Conservation (phyloP, 2,888 invertebrate species). For the Polydrusus pterygomalis region DNA sequence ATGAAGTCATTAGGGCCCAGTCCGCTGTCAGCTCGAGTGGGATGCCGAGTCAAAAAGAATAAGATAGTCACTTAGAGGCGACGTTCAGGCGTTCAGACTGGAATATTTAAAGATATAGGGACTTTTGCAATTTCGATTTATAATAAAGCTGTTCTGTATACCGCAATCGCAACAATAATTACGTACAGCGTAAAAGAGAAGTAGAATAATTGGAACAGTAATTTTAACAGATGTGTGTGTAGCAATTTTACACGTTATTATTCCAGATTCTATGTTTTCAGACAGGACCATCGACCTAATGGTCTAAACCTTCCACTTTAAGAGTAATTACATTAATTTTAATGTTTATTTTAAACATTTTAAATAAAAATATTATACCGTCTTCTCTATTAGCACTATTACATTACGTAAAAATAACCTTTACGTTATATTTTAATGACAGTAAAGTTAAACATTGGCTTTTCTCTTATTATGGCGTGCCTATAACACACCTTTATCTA, state of each 20-base stretch:
- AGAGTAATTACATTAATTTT: no score
- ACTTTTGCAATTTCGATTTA: neutral
- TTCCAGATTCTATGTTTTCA: no score
- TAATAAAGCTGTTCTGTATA: neutral
- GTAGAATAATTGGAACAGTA: no score
- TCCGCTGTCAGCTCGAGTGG: slow-evolving; percentile 6
- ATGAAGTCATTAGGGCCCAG: neutral
- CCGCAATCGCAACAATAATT: neutral
- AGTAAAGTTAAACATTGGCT: neutral
- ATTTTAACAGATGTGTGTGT: no score
- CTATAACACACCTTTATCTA: neutral
- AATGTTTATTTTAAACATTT: no score
- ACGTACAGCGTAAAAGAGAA: no score
- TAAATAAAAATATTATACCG: no score
- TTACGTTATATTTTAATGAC: neutral
- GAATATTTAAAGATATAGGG: slow-evolving; percentile 4
- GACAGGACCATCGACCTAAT: no score
- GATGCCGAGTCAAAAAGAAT: slow-evolving; percentile 10
- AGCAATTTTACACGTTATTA: no score
- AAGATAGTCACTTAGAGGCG: slow-evolving; percentile 24
- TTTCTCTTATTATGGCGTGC: neutral
- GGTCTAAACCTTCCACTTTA: no score
- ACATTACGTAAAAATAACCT: neutral
- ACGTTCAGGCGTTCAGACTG: neutral
- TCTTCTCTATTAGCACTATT: neutral